Percentiles rank a stretch among this genome's conserved stretches.
Conservation (phyloP, 2,797 vertebrate species). For the Brachyalestes nurse region DNA sequence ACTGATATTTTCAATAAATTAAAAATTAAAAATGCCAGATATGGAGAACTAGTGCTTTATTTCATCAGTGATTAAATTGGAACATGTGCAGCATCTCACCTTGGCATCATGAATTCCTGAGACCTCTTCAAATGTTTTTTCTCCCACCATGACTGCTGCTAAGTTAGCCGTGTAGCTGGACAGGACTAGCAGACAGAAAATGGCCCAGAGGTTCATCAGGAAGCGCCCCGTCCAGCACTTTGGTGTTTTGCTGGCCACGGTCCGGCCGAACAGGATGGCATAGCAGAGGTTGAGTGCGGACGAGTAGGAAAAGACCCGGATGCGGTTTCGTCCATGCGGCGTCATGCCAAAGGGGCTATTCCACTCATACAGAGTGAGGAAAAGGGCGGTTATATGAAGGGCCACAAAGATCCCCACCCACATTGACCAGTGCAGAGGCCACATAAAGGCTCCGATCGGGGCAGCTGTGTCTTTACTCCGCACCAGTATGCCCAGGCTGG, state of each 20-base stretch:
- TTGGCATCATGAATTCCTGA: slow-evolving; percentile 92
- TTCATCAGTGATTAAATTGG: too few relatives aligned
- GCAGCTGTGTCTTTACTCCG: slow-evolving; percentile 87
- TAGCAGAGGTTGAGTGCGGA: slow-evolving; percentile 94
- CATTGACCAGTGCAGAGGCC: slow-evolving; percentile 95
- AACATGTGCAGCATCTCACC: slow-evolving; percentile 84
- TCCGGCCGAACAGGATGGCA: slow-evolving; percentile 90
- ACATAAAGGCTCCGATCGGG: slow-evolving; percentile 90
- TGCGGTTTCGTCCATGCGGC: slow-evolving; percentile 86
- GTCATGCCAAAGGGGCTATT: slow-evolving; percentile 93
- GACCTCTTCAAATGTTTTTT: slow-evolving; percentile 94
- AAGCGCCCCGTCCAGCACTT: slow-evolving; percentile 96
- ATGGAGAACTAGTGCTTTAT: too few relatives aligned
- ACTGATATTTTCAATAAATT: too few relatives aligned
- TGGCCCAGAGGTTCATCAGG: slow-evolving; percentile 98
- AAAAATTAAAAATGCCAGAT: too few relatives aligned
- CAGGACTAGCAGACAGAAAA: slow-evolving; percentile 95
- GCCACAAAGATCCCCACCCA: slow-evolving; percentile 92
- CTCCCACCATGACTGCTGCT: slow-evolving; percentile 95
- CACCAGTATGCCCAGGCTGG: slow-evolving; percentile 91
- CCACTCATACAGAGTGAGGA: slow-evolving; percentile 93
- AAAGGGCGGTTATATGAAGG: slow-evolving; percentile 87
- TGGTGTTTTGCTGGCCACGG: slow-evolving; percentile 90
- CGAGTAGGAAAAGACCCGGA: slow-evolving; percentile 90
- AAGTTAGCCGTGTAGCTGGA: slow-evolving; percentile 97